Conservation (phyloP, 2,113 vertebrate species). For the Hemiscyllium ocellatum region DNA sequence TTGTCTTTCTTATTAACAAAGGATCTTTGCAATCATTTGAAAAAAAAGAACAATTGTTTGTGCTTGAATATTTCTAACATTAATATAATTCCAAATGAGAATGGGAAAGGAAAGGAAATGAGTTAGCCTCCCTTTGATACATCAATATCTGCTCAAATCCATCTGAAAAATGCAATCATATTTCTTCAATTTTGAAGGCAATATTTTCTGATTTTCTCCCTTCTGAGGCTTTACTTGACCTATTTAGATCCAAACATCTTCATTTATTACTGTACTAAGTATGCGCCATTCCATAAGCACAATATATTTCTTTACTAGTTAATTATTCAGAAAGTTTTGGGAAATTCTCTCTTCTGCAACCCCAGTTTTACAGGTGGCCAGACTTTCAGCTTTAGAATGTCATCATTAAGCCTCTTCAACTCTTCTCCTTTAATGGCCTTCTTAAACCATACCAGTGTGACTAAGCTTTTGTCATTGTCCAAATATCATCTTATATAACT, state of each 20-base stretch:
- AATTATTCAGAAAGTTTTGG: background rate
- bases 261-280: background rate
- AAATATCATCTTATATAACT: too few relatives aligned
- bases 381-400: too few relatives aligned
- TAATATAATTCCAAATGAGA: background rate
- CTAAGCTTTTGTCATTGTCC: too few relatives aligned
- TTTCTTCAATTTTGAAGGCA: background rate
- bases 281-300: background rate
- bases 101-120: background rate
- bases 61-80: background rate
- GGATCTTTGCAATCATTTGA: background rate
- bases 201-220: background rate
- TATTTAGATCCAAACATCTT: background rate
- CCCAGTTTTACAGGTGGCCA: too few relatives aligned
- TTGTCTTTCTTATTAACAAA: background rate
- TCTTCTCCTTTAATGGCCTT: too few relatives aligned
- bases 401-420: too few relatives aligned
- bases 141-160: background rate
- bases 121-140: background rate
- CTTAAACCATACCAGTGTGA: too few relatives aligned
- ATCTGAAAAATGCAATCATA: background rate
- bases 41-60: background rate
- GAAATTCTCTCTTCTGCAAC: background rate
- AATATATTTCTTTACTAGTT: background rate
- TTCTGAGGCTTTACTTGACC: background rate